These are phyloP conservation scores for Apamea anceps DNA, from an alignment of 2,888 invertebrate genomes.

Conservation along the genomic window DNA sequence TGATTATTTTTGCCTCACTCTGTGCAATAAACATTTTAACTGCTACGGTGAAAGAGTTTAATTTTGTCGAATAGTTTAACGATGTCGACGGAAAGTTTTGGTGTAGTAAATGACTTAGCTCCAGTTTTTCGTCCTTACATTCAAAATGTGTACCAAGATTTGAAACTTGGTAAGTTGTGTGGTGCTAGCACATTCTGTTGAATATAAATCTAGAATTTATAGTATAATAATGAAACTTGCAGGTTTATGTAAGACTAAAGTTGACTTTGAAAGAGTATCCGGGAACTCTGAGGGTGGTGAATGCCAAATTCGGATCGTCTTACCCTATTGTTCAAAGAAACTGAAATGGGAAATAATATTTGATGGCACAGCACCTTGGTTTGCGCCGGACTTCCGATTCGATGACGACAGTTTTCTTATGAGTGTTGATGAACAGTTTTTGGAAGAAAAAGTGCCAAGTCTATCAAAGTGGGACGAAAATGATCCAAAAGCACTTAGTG, in stretches of 20 bases:
- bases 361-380: constrained; percentile 91
- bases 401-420: constrained; percentile 92
- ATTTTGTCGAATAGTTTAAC: constrained; percentile 18
- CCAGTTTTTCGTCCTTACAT: constrained; percentile 86
- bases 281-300: constrained; percentile 79
- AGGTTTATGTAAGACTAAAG: constrained; percentile 87
- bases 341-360: constrained; percentile 93
- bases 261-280: constrained; percentile 85
- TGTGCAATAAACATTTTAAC: not conserved
- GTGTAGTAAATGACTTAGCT: constrained; percentile 80
- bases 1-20: not conserved
- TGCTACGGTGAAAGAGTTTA: not conserved
- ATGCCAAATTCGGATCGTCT: constrained; percentile 91
- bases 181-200: not conserved
- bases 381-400: constrained; percentile 94
- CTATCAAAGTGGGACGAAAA: constrained; percentile 92
- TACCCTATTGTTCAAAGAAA: constrained; percentile 93
- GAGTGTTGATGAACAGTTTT: constrained; percentile 89
- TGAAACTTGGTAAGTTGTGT: constrained; percentile 81
- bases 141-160: constrained; percentile 84
- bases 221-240: constrained; percentile 34
- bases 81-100: constrained; percentile 76
- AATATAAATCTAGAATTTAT: not conserved
- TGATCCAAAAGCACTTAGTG: constrained; percentile 90
- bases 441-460: constrained; percentile 90